Percentiles rank a stretch among this genome's conserved stretches.
Evolutionary conservation across 1,140 invertebrate species (phyloP).

Genomic region (Penaeus indicus): DNA sequence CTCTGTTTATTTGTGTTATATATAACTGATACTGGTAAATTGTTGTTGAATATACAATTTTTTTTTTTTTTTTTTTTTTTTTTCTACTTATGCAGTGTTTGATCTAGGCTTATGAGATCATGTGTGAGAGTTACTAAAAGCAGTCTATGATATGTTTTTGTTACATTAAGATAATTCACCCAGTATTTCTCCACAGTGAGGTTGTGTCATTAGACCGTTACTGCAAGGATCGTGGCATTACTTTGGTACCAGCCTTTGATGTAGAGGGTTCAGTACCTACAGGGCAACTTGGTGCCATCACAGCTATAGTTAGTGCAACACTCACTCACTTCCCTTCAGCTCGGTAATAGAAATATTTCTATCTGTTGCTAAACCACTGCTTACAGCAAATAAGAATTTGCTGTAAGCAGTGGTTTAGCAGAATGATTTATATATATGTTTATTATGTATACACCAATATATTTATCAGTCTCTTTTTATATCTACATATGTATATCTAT

Average conservation of each 20-base stretch:
- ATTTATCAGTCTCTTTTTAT: no score
- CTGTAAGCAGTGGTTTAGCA: no score
- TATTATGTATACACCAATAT: no score
- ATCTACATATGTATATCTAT: not conserved
- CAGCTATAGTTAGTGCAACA: slow-evolving; percentile 75
- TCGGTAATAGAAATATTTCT: slow-evolving; percentile 69
- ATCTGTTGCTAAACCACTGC: slow-evolving; percentile 61
- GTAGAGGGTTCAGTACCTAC: slow-evolving; percentile 73
- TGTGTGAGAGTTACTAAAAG: no score
- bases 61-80: slow-evolving; percentile 1
- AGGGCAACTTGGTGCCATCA: slow-evolving; percentile 39
- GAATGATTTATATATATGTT: no score
- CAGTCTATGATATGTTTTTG: no score
- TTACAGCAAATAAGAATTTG: not conserved
- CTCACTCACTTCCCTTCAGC: slow-evolving; percentile 72
- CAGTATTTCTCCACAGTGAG: slow-evolving; percentile 70
- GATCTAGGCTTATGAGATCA: not conserved
- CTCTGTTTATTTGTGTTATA: not conserved
- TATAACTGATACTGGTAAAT: not conserved
- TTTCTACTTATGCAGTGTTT: not conserved
- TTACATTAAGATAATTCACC: not conserved
- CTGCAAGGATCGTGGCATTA: slow-evolving; percentile 74
- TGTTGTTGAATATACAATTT: not conserved
- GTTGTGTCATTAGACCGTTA: slow-evolving; percentile 78
- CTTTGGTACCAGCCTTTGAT: slow-evolving; percentile 77